Percentiles rank a stretch among this genome's conserved stretches.
Conservation (phyloP, 1,140 invertebrate genomes). For the Heliconius congener region DNA sequence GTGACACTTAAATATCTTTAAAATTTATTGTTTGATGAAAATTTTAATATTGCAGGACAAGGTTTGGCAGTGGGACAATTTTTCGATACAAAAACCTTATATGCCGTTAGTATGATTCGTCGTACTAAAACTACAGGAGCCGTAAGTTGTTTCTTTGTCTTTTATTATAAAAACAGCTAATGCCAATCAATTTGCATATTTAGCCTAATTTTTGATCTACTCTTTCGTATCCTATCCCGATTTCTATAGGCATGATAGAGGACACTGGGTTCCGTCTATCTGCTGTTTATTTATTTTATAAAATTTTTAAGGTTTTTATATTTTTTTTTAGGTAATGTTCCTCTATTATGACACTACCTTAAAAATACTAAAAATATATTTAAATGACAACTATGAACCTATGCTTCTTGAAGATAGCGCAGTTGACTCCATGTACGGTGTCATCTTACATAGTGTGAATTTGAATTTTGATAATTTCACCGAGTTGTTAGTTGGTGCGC, state of each 20-base stretch:
- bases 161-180: neutral
- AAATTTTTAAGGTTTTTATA: neutral
- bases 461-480: constrained; percentile 39
- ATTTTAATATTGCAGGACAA: neutral
- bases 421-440: constrained; percentile 40
- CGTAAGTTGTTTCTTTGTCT: neutral
- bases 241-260: too few species aligned
- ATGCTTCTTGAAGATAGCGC: constrained; percentile 7
- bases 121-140: neutral
- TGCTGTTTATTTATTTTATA: neutral
- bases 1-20: too few species aligned
- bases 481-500: constrained; percentile 46
- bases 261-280: too few species aligned
- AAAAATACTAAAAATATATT: constrained; percentile 18
- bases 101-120: constrained; percentile 2
- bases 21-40: too few species aligned
- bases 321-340: constrained; percentile 23
- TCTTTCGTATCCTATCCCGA: too few species aligned
- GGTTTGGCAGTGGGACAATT: neutral
- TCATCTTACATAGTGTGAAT: constrained; percentile 28
- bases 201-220: too few species aligned
- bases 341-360: constrained; percentile 5
- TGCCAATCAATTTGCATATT: too few species aligned
- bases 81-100: neutral
- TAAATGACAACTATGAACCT: neutral